Percentiles rank a stretch among this genome's conserved stretches.
phyloP scores from a whole-genome alignment of 2,888 invertebrate genomes.

The Thera obeliscata region DNA sequence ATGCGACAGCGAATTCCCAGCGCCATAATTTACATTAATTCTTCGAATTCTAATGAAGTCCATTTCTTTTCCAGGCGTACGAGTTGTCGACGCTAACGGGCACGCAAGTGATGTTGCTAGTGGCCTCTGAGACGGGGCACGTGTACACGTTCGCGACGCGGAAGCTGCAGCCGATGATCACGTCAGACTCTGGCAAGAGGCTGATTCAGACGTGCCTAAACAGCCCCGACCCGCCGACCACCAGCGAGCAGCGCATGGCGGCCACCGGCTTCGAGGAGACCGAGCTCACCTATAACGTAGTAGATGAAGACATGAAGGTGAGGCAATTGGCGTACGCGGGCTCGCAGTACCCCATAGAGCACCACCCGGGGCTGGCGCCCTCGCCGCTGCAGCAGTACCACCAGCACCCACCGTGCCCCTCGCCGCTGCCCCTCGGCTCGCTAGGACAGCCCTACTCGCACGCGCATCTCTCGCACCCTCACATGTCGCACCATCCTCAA shows the following conservation, averaged over 20 bases:
- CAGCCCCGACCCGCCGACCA: conserved; percentile 95
- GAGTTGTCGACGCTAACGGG: conserved; percentile 99
- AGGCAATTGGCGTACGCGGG: conserved; percentile 96
- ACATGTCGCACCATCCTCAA: conserved; percentile 92
- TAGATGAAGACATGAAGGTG: conserved; percentile 98
- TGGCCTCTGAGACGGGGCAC: conserved; percentile 99
- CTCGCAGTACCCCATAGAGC: conserved; percentile 89
- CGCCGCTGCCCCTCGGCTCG: conserved; percentile 87
- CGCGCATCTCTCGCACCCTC: conserved; percentile 86
- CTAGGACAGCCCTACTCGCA: conserved; percentile 81
- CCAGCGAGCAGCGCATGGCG: conserved; percentile 97
- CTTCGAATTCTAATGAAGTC: conserved; percentile 31
- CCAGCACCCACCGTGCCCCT: conserved; percentile 90
- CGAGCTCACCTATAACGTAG: conserved; percentile 98
- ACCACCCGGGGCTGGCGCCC: conserved; percentile 86
- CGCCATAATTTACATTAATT: conserved; percentile 33
- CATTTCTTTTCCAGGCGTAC: conserved; percentile 91
- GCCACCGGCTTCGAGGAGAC: conserved; percentile 99
- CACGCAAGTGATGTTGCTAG: conserved; percentile 99
- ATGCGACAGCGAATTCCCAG: conserved; percentile 26
- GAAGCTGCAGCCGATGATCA: conserved; percentile 99
- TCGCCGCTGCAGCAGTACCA: conserved; percentile 89
- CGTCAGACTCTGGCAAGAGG: conserved; percentile 98
- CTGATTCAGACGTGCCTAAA: conserved; percentile 99
- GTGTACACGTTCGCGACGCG: conserved; percentile 99